Evolutionary conservation across 2,888 invertebrate species (phyloP), one percentile per base, ranked within the genome.

Genomic region (Scaptomyza cyrtandrae): DNA sequence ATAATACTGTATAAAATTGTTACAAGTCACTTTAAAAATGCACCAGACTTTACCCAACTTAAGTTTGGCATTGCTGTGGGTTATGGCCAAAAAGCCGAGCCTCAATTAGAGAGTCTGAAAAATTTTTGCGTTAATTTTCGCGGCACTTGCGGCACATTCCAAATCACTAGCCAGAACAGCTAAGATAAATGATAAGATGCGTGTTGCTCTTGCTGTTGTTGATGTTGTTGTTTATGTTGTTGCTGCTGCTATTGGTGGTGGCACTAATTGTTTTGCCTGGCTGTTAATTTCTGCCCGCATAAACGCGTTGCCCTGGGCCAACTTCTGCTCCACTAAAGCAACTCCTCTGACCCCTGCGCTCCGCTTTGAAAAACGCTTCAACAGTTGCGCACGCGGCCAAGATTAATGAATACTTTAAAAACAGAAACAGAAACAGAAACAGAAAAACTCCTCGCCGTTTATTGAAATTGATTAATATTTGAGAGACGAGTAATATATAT

Each of bases 281-380:
- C 81, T 82, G 85, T 82, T 82, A 86, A 86, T 86, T 86, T 84
- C 83, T 85, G 83, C 83, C 83, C 86, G 87, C 83, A 83, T 83
- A 87, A 84, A 71, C 87, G 87, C 87, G 78, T 69, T 65, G 87
- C 82, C 82, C 63, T 60, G 49, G 79, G 87, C 82, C 82, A 85
- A 64, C 76, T 83, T 69, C 53, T 83, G 82, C 74, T 82, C 87
- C 83, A 82, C 85, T 78, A 82, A 82, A 73, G 39, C 64, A 35
- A 24, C 46, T 39, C 46, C 52, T 11, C 43, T 10, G 48, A 10
- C 37, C 7, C 7, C 49, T n/a, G 27, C n/a, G 37, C 35, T 14
- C 10, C 11, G 13, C 14, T 31, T 37, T 49, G 49, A 57, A 57
- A 69, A 75, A 68, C 60, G 76, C 87, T 87, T 83, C 83, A 83